Base-by-base conservation (phyloP, 2,888 invertebrate species). In the Troides aeacus region DNA sequence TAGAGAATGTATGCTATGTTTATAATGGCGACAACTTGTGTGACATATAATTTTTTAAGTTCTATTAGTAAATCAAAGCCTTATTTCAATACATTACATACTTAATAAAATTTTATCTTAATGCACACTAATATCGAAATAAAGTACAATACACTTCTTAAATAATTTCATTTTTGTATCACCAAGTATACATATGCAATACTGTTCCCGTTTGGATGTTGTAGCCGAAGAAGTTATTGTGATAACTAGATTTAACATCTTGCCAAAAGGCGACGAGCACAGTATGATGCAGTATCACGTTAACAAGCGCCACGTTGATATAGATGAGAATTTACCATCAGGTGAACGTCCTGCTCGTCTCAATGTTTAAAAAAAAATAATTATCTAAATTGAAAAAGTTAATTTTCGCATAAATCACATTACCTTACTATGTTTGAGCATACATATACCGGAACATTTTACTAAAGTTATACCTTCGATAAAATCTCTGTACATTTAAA, bases 111-210 rank as follows among this genome's bases (percentile, higher is more conserved):
- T 78, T 83, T 82, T 53, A 18, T 77, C 83, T 85, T 87, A 87
- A 82, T 84, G 85, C 87, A 84, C 79, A 84, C 84, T 88, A 88
- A 77, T 79, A 95, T 87, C 85, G 95, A 73, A 91, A 93, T 77
- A 71, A 94, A 94, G 18, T 15, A 15, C 78, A 93, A 94, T 81
- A 94, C 94, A 69, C 87, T 92, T 74, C 87, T 92, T 74, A 83
- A 94, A 95, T 86, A 87, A 89, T 89, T 90, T 89, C 79, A 81
- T 83, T 84, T 75, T 79, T 78, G 80, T 81, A 82, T 81, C 72
- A 79, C 77, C 83, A 81, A 78, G 78, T 74, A 77, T 75, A 79
- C 72, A 46, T 12, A 46, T 46, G 46, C 46, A 12, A 1, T 46
- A 46, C 15, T 46, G 17, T 46, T 46, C 46, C 46, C 15, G 46